Evolutionary conservation across 2,113 vertebrate genomes (phyloP), one percentile per base, ranked within the genome.

Genomic region (Uria lomvia): DNA sequence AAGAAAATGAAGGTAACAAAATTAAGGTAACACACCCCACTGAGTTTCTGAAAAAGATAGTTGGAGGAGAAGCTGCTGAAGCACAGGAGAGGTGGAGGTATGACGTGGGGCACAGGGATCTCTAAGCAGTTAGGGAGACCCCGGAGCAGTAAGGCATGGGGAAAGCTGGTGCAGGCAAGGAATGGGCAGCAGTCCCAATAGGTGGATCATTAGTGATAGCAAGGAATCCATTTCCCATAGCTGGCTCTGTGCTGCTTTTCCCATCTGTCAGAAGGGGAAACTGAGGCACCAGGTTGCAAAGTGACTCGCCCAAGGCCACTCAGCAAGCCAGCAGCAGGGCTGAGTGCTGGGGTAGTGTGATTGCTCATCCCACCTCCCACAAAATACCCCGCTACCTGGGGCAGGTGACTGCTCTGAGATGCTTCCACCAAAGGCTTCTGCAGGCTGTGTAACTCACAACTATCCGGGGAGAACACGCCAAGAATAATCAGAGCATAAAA

Each of bases 121-220:
- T 73, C 49, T 86, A 52, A 70, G n/a, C 0, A 4, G 32, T 52
- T n/a, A 20, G 21, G n/a, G 22, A 90, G 5, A 67, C 9, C 12
- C 20, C 1, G 1, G 30, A 18, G 8, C 5, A 42, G 53, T 34
- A 45, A 53, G 38, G 26, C 16, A 8, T 0, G 0, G 19, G 40
- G 38, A 70, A 82, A 59, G 22, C 11, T 70, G 53, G 7, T 27
- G 45, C 42, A 45, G 45, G n/a, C 23, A 40, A 68, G 67, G 14
- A 86, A 30, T 0, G 10, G 29, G 68, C 36, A 81, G 65, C 59
- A 53, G 49, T 58, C 22, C 11, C 50, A 47, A 58, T 23, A 40
- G 12, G 3, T 11, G 32, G 9, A 56, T 27, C 52, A 20, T 38
- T 72, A 87, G 34, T 12, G 53, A 52, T 7, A 23, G 2, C 0